phyloP scores from a whole-genome alignment of 2,113 vertebrate genomes.

The Aegithalos caudatus region DNA sequence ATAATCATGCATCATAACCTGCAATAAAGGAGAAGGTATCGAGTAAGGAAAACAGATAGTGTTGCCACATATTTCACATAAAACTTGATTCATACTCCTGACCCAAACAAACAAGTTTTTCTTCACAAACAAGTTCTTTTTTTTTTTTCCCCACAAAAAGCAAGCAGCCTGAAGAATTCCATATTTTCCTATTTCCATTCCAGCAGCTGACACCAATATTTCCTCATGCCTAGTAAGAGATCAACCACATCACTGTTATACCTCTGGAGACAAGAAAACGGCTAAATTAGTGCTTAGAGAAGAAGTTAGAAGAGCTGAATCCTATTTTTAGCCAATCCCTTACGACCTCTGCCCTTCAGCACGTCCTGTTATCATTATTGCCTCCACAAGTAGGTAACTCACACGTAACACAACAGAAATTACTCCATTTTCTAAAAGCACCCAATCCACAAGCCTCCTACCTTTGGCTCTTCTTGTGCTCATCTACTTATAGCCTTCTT shows the following conservation, averaged over 20 bases:
- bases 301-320: background rate
- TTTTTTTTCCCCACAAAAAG: background rate
- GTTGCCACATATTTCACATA: background rate
- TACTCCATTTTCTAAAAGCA: background rate
- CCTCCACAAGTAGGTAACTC: background rate
- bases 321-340: background rate
- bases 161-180: background rate
- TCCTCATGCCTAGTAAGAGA: background rate
- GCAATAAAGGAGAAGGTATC: slow-evolving; percentile 25
- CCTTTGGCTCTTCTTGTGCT: slow-evolving; percentile 7
- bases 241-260: background rate
- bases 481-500: slow-evolving; percentile 51
- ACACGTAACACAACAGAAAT: background rate
- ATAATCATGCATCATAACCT: slow-evolving; percentile 93
- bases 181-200: background rate
- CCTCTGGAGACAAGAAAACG: background rate
- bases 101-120: background rate
- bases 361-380: background rate
- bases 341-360: background rate
- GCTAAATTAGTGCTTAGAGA: background rate
- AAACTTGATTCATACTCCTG: background rate
- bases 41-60: background rate
- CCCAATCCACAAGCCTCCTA: background rate
- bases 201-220: background rate
- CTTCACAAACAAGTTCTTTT: background rate